Percentiles rank a stretch among this genome's conserved stretches.
These are phyloP conservation scores for Eulimnadia texana DNA, from an alignment of 1,140 invertebrate species.

Conservation along the genomic window DNA sequence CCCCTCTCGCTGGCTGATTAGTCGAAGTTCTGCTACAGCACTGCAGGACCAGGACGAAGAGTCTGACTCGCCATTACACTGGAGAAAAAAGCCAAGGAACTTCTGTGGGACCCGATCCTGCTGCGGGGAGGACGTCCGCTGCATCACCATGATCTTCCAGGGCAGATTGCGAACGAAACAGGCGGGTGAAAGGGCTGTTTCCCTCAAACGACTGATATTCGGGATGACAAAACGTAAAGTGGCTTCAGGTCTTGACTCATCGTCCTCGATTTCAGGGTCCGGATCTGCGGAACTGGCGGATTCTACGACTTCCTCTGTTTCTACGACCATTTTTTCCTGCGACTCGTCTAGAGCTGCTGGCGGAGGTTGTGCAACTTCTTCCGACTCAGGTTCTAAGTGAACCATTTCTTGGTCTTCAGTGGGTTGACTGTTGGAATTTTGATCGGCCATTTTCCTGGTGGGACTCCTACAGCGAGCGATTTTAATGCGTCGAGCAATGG, in stretches of 20 bases:
- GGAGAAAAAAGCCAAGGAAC: constrained; percentile 65
- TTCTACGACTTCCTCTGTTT: background rate
- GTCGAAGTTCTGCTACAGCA: constrained; percentile 75
- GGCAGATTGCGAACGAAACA: constrained; percentile 90
- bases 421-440: background rate
- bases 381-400: background rate
- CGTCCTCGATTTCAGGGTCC: constrained; percentile 11
- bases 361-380: background rate
- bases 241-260: constrained; percentile 88
- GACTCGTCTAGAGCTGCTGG: background rate
- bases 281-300: background rate
- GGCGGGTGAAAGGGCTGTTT: constrained; percentile 73
- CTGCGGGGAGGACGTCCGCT: constrained; percentile 40
- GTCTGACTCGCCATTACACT: constrained; percentile 90
- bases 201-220: constrained; percentile 79
- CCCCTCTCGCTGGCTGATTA: constrained; percentile 72
- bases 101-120: constrained; percentile 49
- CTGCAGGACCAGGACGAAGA: constrained; percentile 93
- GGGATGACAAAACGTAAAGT: constrained; percentile 77
- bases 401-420: constrained; percentile 3
- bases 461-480: background rate
- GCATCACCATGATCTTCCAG: constrained; percentile 99
- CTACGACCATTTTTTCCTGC: background rate
- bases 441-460: background rate
- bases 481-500: constrained; percentile 1